Evolutionary conservation across 2,113 vertebrate genomes (phyloP).

Genomic region (Prunella himalayana): DNA sequence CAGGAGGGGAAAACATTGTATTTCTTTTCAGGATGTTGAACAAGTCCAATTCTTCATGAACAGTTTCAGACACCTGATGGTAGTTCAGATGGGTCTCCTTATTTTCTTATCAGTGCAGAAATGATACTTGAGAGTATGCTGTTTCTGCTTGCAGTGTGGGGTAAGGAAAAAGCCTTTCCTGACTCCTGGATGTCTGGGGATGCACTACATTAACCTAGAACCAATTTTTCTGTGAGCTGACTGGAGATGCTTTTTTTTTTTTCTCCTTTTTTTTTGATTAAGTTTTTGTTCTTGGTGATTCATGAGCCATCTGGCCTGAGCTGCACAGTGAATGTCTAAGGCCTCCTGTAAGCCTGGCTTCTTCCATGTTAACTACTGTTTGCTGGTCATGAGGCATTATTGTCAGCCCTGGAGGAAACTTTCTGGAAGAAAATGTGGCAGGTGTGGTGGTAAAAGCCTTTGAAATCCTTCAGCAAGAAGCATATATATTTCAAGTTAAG

Average conservation of each 20-base stretch:
- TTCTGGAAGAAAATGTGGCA: not conserved
- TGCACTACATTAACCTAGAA: not conserved
- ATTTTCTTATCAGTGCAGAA: slow-evolving; percentile 31
- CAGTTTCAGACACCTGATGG: not conserved
- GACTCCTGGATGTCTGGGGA: not conserved
- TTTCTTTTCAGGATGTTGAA: not conserved
- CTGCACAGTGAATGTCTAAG: not conserved
- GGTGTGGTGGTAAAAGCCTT: not conserved
- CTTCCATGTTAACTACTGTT: not conserved
- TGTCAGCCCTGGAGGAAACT: not conserved
- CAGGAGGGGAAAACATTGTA: not conserved
- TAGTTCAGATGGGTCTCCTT: slow-evolving; percentile 21
- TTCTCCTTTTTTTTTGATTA: not conserved
- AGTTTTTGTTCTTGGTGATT: not conserved
- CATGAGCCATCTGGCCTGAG: not conserved
- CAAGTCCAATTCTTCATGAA: slow-evolving; percentile 10
- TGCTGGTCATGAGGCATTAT: not conserved
- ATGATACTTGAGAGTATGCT: not conserved
- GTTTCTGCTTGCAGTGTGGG: not conserved
- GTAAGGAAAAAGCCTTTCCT: not conserved
- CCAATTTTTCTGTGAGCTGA: not conserved
- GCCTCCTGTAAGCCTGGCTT: not conserved
- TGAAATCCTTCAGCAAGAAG: not conserved
- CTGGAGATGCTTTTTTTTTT: not conserved
- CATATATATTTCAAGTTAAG: not conserved